Base-by-base conservation (phyloP, 2,797 vertebrate genomes). In the Melanotaenia parkinsoni region DNA sequence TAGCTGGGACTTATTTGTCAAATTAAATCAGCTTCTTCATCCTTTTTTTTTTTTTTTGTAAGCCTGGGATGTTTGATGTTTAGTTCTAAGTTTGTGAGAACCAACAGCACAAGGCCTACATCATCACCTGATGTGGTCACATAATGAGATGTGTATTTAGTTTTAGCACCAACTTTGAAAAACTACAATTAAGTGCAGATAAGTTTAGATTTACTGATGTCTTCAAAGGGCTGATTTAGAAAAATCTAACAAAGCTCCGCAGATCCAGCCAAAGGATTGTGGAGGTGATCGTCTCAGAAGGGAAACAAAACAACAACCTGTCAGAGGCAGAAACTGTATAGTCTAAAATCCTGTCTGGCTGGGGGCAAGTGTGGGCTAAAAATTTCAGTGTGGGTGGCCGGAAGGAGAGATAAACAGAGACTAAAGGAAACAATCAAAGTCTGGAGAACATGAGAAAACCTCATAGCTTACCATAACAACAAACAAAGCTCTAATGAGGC, bases 341-440 rank as follows among this genome's bases (percentile, higher is more conserved):
- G 86, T 76, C 75, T 81, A 16, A 85, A 68, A 47, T 51, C 8
- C 38, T 72, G 67, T 79, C 70, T 85, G 62, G 64, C 60, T 53
- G 40, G 63, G 65, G 65, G 71, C 53, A 30, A 30, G 28, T 30
- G 28, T 30, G 75, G 83, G 84, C 76, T 73, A 71, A 80, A 45
- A 62, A 58, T 74, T 28, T 73, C 60, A 81, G 35, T 68, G 71
- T 81, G 76, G 82, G 86, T 74, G 86, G 82, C 63, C 38, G 61
- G 70, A 84, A 54, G 66, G 60, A 58, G 4, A 58, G 75, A 76
- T 77, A 76, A 81, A 87, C 85, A 86, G 22, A 80, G 24, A 69
- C 54, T 0, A 47, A 6, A 43, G 61, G 61, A 38, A 50, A 56
- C 37, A 64, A 47, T 30, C 9, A 24, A 20, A 51, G 54, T n/a